Evolutionary conservation across 1,140 invertebrate species (phyloP), one percentile per base, ranked within the genome.

Genomic region (Atopsyche davidsoni): DNA sequence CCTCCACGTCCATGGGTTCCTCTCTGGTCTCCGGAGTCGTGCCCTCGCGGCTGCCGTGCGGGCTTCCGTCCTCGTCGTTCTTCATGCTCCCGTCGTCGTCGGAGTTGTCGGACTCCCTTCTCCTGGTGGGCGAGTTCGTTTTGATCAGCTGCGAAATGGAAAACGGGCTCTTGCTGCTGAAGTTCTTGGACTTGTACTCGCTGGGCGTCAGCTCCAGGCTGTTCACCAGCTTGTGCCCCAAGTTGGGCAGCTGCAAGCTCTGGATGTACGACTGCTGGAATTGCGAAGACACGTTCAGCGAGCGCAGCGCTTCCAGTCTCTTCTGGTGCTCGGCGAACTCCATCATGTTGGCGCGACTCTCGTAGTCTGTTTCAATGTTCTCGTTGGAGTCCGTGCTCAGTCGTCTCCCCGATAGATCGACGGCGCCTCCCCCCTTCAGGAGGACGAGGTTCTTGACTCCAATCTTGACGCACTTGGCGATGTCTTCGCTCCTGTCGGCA

Each of bases 151-250:
- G 72, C 24, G 72, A 74, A 63, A 74, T 74, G 62, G 72, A 70
- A 58, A 75, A 74, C 46, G 72, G 70, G 64, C 72, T 75, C 67
- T 75, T 75, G 65, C 70, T 70, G 68, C 70, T 73, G 59, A 74
- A 74, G 41, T 66, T 66, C 64, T 73, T 74, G 22, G 55, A 46
- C 47, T 53, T 58, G 34, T 51, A 58, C 36, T 58, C 55, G 21
- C 47, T 58, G 2, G 55, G 50, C n/a, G 46, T 57, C 11, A 42
- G 49, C 3, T 34, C 48, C n/a, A 49, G 28, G 22, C 38, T 46
- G 13, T 51, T 53, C 1, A 14, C 42, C 13, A 32, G 50, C 10
- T 23, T 28, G 11, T 49, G 34, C 4, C 21, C 46, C 23, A 38
- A 14, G 9, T 46, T 46, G 7, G 55, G 48, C 18, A 71, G 66